Percentiles rank a stretch among this genome's conserved stretches.
Conservation (phyloP, 2,113 vertebrate genomes). For the Dascyllus trimaculatus region DNA sequence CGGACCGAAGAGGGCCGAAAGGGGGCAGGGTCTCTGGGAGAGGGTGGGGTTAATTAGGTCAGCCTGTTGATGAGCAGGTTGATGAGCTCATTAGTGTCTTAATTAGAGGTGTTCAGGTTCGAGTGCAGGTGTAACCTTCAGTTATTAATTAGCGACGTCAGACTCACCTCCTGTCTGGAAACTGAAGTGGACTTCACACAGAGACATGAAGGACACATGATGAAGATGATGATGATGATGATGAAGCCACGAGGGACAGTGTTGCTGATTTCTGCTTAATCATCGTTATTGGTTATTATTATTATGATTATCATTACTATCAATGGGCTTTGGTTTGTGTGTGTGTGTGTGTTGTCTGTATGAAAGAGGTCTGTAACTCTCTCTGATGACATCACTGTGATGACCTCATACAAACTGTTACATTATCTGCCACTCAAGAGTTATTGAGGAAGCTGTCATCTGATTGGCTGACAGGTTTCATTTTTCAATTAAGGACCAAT, state of each 20-base stretch:
- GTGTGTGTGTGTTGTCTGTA: not conserved
- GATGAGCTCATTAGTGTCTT: slow-evolving; percentile 34
- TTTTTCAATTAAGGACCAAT: too few species aligned
- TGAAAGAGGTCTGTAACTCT: slow-evolving; percentile 21
- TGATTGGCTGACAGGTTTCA: not conserved
- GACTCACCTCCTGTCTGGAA: slow-evolving; percentile 54
- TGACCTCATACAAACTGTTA: slow-evolving; percentile 58
- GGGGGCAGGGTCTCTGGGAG: not conserved
- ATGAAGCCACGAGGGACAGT: slow-evolving; percentile 33
- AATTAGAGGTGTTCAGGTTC: slow-evolving; percentile 19
- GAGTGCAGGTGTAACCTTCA: slow-evolving; percentile 22
- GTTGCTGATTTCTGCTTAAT: slow-evolving; percentile 49
- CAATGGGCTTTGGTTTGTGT: slow-evolving; percentile 28
- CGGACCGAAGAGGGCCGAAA: not conserved
- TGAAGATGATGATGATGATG: slow-evolving; percentile 7
- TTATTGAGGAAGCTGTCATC: not conserved
- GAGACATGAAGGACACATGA: slow-evolving; percentile 33
- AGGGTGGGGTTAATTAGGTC: not conserved
- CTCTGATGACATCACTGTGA: slow-evolving; percentile 74
- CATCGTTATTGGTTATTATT: slow-evolving; percentile 40
- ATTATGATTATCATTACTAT: slow-evolving; percentile 43
- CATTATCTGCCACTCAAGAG: slow-evolving; percentile 1
- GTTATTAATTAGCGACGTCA: slow-evolving; percentile 40
- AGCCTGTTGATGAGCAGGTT: not conserved
- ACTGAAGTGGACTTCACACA: slow-evolving; percentile 29